Percentiles rank a stretch among this genome's conserved stretches.
Conservation (phyloP, 2,888 invertebrate species). For the Athrips mouffetella region DNA sequence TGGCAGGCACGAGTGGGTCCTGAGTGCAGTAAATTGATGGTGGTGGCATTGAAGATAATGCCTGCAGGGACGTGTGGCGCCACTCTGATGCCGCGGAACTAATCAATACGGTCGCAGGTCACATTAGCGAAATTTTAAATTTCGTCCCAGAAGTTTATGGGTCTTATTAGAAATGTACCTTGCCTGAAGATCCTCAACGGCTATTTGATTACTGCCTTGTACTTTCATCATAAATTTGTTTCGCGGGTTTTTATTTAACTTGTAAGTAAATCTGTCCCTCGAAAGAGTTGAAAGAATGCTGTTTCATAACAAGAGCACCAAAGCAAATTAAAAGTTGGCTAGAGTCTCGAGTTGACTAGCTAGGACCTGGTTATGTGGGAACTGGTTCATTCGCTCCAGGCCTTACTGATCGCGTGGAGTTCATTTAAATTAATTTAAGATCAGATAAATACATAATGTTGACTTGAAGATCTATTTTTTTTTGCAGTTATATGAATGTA, state of each 20-base stretch:
- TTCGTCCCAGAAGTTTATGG: not conserved
- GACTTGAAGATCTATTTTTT: not conserved
- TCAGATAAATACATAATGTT: not conserved
- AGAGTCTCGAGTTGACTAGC: not conserved
- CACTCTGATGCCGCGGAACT: constrained; percentile 5
- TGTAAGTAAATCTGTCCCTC: constrained; percentile 1
- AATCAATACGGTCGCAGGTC: not conserved
- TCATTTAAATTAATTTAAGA: constrained; percentile 4
- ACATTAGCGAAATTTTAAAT: not conserved
- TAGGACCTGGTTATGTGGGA: constrained; percentile 4
- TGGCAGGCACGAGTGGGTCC: constrained; percentile 7
- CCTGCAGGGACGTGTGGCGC: constrained; percentile 14
- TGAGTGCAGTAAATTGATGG: constrained; percentile 17
- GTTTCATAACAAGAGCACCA: constrained; percentile 5
- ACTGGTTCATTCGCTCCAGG: constrained; percentile 7
- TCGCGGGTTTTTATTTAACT: too few species aligned
- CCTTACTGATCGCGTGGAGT: not conserved
- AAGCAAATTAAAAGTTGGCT: constrained; percentile 1
- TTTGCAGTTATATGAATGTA: not conserved
- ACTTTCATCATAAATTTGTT: too few species aligned
- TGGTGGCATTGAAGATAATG: constrained; percentile 12
- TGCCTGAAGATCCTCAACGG: not conserved
- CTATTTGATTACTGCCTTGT: too few species aligned
- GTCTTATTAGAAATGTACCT: not conserved
- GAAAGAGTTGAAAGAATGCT: constrained; percentile 1